phyloP scores from a whole-genome alignment of 2,888 invertebrate genomes.

The Onchidella celtica region DNA sequence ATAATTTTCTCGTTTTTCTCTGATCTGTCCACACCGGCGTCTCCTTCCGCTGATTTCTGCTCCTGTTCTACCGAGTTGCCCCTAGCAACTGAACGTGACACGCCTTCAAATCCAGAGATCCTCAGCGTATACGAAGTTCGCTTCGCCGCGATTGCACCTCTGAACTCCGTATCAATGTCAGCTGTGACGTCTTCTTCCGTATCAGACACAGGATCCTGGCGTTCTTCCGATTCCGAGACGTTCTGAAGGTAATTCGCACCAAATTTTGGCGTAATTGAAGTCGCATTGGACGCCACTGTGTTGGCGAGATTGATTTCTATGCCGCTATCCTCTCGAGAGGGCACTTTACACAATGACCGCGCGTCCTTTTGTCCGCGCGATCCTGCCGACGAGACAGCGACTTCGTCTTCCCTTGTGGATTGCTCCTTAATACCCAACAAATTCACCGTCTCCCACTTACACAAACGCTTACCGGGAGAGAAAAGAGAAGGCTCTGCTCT shows the following conservation, averaged over 20 bases:
- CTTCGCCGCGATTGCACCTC: background rate
- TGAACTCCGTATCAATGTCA: background rate
- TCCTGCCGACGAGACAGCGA: background rate
- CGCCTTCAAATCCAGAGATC: background rate
- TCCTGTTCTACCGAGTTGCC: background rate
- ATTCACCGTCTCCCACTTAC: constrained; percentile 48
- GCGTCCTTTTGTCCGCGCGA: background rate
- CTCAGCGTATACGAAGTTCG: background rate
- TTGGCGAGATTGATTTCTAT: background rate
- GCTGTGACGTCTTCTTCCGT: too few relatives aligned
- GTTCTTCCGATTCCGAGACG: constrained; percentile 14
- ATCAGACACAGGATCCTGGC: background rate
- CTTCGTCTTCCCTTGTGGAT: background rate
- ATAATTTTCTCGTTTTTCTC: background rate
- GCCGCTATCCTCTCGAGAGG: constrained; percentile 1
- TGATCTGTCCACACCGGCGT: background rate
- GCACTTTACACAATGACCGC: background rate
- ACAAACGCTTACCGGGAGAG: constrained; percentile 22
- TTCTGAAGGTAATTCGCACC: constrained; percentile 5
- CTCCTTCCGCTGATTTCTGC: background rate
- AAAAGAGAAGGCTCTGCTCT: background rate
- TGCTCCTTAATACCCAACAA: constrained; percentile 14
- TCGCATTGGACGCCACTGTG: background rate
- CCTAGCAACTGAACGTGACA: background rate
- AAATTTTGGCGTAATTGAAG: background rate